Base-by-base conservation (phyloP, 2,113 vertebrate genomes). In the Phoxinus phoxinus region DNA sequence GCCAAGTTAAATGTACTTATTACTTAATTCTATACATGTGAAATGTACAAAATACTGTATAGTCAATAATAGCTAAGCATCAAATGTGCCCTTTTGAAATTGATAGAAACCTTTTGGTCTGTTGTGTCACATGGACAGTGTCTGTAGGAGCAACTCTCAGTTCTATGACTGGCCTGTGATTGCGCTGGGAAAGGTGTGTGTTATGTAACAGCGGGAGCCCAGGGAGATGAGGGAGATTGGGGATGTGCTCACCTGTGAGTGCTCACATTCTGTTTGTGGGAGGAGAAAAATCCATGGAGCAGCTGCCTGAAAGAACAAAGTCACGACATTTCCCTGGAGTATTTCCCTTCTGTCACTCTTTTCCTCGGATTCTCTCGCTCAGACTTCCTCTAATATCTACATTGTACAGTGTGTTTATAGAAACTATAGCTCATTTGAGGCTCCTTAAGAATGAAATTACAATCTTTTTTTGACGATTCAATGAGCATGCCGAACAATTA, bases 281-380 rank as follows among this genome's bases (percentile, higher is more conserved):
- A 69, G 77, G 88, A 44, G 65, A 71, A 56, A 46, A 81, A 80
- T 63, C 76, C 88, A 88, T 84, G 69, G 81, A 92, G 87, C 91
- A 92, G 91, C 91, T 92, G 92, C 71, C 82, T 84, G 81, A 78
- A 73, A 85, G 87, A 92, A 90, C 87, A 90, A 74, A 88, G 86
- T 91, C 85, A 87, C 86, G 48, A 67, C 84, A 88, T 89, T n/a
- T 86, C 90, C 80, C 90, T 80, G 58, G 89, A 90, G 89, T 83
- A 25, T 53, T 63, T 78, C 82, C 63, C 79, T 81, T 85, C 88
- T 87, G 87, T 89, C 71, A 86, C 46, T 84, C 46, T 84, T 59
- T 30, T 27, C 89, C n/a, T 80, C 67, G 2, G 30, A 35, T 41
- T 21, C 13, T 3, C 74, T 78, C 56, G 25, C 1, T 41, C 23